A percentile compares a stretch with the other conserved stretches of the same genome.
Evolutionary conservation across 2,113 vertebrate species (phyloP).

Genomic region (Heterotis niloticus): DNA sequence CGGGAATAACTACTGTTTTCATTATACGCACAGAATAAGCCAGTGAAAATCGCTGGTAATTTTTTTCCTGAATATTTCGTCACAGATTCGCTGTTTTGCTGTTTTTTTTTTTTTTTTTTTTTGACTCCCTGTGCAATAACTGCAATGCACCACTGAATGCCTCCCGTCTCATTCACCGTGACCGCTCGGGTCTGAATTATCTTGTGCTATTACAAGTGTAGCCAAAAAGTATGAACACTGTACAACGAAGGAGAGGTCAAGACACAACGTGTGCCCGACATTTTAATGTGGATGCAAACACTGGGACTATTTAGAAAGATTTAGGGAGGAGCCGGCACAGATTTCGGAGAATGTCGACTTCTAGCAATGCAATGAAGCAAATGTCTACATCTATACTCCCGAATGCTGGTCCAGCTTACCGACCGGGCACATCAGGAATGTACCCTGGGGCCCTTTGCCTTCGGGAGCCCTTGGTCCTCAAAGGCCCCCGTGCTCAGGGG

Average conservation of each 20-base stretch:
- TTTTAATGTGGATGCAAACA: too few relatives aligned
- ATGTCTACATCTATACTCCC: not conserved
- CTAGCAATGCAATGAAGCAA: not conserved
- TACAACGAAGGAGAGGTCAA: not conserved
- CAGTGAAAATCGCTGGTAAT: not conserved
- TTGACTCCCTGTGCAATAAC: not conserved
- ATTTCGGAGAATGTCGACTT: not conserved
- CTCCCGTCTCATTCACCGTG: not conserved
- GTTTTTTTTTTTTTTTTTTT: slow-evolving; percentile 4
- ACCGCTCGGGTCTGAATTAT: not conserved
- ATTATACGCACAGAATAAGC: slow-evolving; percentile 1
- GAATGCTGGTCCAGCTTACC: not conserved
- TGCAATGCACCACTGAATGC: too few relatives aligned
- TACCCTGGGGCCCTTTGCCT: too few relatives aligned
- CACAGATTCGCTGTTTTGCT: not conserved
- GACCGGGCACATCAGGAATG: too few relatives aligned
- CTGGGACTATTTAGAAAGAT: not conserved
- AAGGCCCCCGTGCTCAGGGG: too few relatives aligned
- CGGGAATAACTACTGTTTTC: not conserved
- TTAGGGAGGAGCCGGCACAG: not conserved
- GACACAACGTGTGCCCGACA: not conserved
- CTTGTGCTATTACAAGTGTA: not conserved
- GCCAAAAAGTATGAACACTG: not conserved
- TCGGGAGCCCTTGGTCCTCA: too few relatives aligned
- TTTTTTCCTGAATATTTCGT: not conserved